Percentiles rank a stretch among this genome's conserved stretches.
Conservation (phyloP, 2,113 vertebrate species). For the Anoura caudifer region DNA sequence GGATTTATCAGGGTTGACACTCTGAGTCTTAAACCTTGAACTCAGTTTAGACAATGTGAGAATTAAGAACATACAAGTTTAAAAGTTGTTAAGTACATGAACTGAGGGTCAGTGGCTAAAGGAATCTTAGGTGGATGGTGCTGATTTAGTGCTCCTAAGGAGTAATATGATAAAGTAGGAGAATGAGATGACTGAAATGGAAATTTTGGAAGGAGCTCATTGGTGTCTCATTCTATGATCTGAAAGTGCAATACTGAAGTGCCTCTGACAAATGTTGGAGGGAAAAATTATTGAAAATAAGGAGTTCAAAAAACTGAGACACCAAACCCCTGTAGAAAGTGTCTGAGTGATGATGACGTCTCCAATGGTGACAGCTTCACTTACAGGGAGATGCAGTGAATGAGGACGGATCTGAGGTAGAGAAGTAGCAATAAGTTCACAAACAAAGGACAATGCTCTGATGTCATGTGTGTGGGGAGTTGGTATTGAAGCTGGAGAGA, state of each 20-base stretch:
- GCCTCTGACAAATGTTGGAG: neutral
- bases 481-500: neutral
- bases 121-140: neutral
- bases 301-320: neutral
- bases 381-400: neutral
- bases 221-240: too few species aligned
- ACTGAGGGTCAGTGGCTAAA: too few species aligned
- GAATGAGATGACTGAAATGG: neutral
- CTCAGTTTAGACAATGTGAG: neutral
- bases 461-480: neutral
- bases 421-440: too few species aligned
- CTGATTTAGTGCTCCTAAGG: neutral
- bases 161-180: neutral
- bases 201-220: neutral
- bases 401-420: neutral
- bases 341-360: neutral
- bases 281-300: neutral
- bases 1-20: neutral
- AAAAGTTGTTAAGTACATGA: neutral
- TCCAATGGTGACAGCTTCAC: neutral
- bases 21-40: neutral
- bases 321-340: neutral
- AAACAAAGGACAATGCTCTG: rapidly evolving
- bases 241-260: neutral
- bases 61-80: neutral